These are phyloP conservation scores for Drepana falcataria DNA, from an alignment of 2,888 invertebrate species.

Conservation along the genomic window DNA sequence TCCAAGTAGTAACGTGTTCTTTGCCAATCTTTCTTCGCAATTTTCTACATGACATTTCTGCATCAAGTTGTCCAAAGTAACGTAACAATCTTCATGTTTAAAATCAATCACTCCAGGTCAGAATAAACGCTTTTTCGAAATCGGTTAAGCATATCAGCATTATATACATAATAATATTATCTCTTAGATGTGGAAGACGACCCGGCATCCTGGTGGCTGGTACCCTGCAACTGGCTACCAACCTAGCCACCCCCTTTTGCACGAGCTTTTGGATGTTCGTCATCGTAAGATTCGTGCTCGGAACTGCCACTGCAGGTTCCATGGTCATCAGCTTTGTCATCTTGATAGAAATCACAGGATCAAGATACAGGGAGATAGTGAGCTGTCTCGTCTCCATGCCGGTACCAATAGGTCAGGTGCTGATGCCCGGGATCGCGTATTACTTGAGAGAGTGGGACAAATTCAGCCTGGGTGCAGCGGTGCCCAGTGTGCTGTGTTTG, in stretches of 20 bases:
- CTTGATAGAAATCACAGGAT: slow-evolving; percentile 79
- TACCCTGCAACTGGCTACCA: slow-evolving; percentile 81
- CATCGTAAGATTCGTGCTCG: slow-evolving; percentile 80
- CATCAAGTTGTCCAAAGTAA: too few relatives aligned
- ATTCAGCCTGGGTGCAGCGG: slow-evolving; percentile 78
- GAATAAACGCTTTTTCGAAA: too few relatives aligned
- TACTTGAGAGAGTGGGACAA: slow-evolving; percentile 80
- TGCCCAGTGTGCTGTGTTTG: slow-evolving; percentile 75
- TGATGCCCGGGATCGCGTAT: slow-evolving; percentile 78
- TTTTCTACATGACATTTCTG: too few relatives aligned
- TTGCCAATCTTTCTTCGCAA: too few relatives aligned
- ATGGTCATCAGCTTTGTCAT: slow-evolving; percentile 84
- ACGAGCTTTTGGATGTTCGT: slow-evolving; percentile 78
- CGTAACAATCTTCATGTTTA: too few relatives aligned
- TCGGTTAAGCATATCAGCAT: background rate
- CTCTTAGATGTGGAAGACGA: slow-evolving; percentile 83
- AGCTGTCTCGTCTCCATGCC: slow-evolving; percentile 79
- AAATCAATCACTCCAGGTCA: too few relatives aligned
- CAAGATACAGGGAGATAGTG: slow-evolving; percentile 58
- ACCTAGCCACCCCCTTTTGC: slow-evolving; percentile 80
- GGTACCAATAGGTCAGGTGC: slow-evolving; percentile 79
- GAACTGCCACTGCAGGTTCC: slow-evolving; percentile 84
- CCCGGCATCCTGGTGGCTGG: slow-evolving; percentile 80
- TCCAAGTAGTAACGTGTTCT: too few relatives aligned
- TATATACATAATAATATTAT: slow-evolving; percentile 1